These are phyloP conservation scores for Aurelia aurita complex sp. Pacific DNA, from an alignment of 30 jellyfish, hydroid and myxozoan species.

Conservation along the genomic window DNA sequence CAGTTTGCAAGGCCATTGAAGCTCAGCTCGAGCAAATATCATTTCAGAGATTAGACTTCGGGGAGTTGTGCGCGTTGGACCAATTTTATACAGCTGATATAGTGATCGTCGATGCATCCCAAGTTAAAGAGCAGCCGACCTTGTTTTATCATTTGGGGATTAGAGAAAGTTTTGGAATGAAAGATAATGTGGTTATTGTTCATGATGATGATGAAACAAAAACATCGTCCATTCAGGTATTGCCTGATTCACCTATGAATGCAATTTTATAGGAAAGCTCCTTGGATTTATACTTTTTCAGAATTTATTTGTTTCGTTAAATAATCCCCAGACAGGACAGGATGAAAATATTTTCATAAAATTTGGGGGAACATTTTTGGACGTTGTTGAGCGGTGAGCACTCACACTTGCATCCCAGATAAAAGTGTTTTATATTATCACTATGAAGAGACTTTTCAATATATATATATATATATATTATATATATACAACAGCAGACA, in stretches of 20 bases:
- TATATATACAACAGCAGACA: too few species aligned
- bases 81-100: slow-evolving; percentile 94
- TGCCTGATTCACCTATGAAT: background rate
- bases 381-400: too few species aligned
- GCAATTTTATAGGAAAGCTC: background rate
- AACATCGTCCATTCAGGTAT: slow-evolving; percentile 88
- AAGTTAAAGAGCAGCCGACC: slow-evolving; percentile 71
- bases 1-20: slow-evolving; percentile 73
- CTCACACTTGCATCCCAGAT: too few species aligned
- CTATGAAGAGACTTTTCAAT: too few species aligned
- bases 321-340: too few species aligned
- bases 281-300: too few species aligned
- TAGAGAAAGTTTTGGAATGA: slow-evolving; percentile 99
- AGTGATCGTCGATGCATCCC: slow-evolving; percentile 89
- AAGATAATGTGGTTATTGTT: slow-evolving; percentile 81
- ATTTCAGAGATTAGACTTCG: slow-evolving; percentile 90
- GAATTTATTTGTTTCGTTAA: too few species aligned
- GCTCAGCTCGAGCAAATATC: slow-evolving; percentile 72
- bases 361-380: too few species aligned
- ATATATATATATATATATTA: too few species aligned
- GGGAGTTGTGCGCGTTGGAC: slow-evolving; percentile 83
- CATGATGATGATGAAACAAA: slow-evolving; percentile 64
- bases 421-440: too few species aligned
- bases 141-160: slow-evolving; percentile 96
- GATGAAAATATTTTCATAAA: too few species aligned